A percentile compares a stretch with the other conserved stretches of the same genome.
phyloP scores from a whole-genome alignment of 92 coral and sea anemone genomes.

The Epizoanthus illoricatus region DNA sequence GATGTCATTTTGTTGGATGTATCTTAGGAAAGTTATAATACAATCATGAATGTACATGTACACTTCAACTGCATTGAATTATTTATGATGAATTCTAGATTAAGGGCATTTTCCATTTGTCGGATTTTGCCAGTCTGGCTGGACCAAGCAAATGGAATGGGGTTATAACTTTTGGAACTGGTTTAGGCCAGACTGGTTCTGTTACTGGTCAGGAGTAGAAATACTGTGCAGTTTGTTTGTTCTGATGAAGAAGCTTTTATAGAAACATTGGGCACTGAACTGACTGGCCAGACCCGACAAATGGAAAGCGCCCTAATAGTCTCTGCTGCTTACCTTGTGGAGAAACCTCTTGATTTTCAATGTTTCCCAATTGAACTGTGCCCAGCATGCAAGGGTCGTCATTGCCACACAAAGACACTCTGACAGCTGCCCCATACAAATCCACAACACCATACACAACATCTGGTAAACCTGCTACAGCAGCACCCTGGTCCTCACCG shows the following conservation, averaged over 20 bases:
- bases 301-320: too few species aligned
- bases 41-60: too few species aligned
- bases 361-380: conserved; percentile 1
- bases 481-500: conserved; percentile 83
- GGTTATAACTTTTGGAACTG: too few species aligned
- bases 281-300: too few species aligned
- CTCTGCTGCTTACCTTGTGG: not conserved
- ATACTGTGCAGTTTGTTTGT: too few species aligned
- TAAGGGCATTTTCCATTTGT: too few species aligned
- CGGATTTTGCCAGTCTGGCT: too few species aligned
- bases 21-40: not conserved
- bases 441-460: conserved; percentile 88
- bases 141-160: too few species aligned
- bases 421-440: conserved; percentile 87
- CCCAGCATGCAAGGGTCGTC: not conserved
- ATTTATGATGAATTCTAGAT: not conserved
- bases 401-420: conserved; percentile 65
- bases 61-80: not conserved
- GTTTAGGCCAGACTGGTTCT: too few species aligned
- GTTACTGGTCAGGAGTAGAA: too few species aligned
- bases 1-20: not conserved
- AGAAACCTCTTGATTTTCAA: conserved; percentile 9
- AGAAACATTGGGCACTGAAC: too few species aligned
- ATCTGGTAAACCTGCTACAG: conserved; percentile 67
- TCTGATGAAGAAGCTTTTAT: too few species aligned